Evolutionary conservation across 1,140 invertebrate species (phyloP).

Genomic region (Drosophila suzukii): DNA sequence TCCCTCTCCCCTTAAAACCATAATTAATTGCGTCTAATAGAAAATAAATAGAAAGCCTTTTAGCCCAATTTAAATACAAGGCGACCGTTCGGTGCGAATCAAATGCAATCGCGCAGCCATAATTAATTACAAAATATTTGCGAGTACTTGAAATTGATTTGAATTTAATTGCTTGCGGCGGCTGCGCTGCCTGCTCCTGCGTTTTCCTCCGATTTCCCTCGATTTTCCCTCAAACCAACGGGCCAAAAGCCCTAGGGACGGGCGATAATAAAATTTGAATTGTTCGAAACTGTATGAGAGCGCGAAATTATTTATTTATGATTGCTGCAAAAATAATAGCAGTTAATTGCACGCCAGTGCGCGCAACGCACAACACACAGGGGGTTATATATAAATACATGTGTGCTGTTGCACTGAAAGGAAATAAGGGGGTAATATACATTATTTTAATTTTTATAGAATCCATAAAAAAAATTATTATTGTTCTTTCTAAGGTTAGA

Average conservation of each 20-base stretch:
- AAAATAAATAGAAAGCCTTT: slow-evolving; percentile 52
- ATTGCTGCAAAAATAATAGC: slow-evolving; percentile 83
- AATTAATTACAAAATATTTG: slow-evolving; percentile 83
- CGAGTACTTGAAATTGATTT: slow-evolving; percentile 84
- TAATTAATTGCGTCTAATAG: slow-evolving; percentile 50
- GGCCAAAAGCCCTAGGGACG: slow-evolving; percentile 5
- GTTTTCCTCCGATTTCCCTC: slow-evolving; percentile 14
- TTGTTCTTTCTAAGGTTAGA: background rate
- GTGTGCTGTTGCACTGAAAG: slow-evolving; percentile 13
- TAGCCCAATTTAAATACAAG: slow-evolving; percentile 32
- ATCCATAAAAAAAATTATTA: too few relatives aligned
- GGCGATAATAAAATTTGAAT: slow-evolving; percentile 74
- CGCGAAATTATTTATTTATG: slow-evolving; percentile 84
- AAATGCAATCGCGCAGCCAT: slow-evolving; percentile 66
- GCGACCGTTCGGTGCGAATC: slow-evolving; percentile 21
- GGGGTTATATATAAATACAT: slow-evolving; percentile 17
- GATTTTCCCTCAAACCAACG: background rate
- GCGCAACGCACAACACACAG: slow-evolving; percentile 21
- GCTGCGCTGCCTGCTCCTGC: slow-evolving; percentile 13
- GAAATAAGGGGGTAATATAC: background rate
- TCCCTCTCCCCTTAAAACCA: background rate
- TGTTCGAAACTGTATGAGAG: slow-evolving; percentile 73
- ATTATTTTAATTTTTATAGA: background rate
- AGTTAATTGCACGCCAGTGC: slow-evolving; percentile 80
- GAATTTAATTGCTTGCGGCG: slow-evolving; percentile 77